Base-by-base conservation (phyloP, 2,888 invertebrate species). In the Brachyptera putata region DNA sequence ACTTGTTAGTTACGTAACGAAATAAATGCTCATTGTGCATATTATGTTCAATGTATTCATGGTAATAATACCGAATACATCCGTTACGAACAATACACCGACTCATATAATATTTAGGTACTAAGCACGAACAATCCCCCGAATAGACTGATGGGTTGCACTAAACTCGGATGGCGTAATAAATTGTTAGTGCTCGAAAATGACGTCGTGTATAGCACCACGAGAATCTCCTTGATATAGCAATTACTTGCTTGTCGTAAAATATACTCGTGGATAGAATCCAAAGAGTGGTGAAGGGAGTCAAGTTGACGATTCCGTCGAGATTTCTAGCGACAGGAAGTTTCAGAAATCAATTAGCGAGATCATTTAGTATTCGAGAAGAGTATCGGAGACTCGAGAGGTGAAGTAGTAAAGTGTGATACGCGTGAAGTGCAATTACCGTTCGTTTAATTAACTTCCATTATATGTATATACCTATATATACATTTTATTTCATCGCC, bases 171-270 rank as follows among this genome's bases (percentile, higher is more conserved):
- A n/a, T n/a, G n/a, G 41, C 5, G 16, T 7, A 41, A 21, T 21
- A 41, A 41, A 41, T 41, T 18, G 41, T 41, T 18, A 41, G 41
- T 41, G 41, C 41, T 41, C 21, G 21, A 21, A 18, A 41, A 41
- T 41, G 16, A 21, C 41, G n/a, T n/a, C n/a, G n/a, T n/a, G n/a
- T n/a, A n/a, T n/a, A n/a, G n/a, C n/a, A n/a, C n/a, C n/a, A n/a
- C n/a, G n/a, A n/a, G n/a, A n/a, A 18, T 41, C 41, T 41, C 7
- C 14, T 21, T 41, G 41, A 41, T 41, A 41, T 21, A 41, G 41
- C 41, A 41, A 41, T 41, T 41, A 41, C 41, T 7, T 41, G 16
- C 41, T 18, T 41, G 41, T 41, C 41, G 41, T 41, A 41, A 41
- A 41, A 41, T 41, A n/a, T n/a, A 16, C 41, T 41, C 41, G 21